Evolutionary conservation across 2,113 vertebrate species (phyloP).

Genomic region (Onychostoma macrolepis): DNA sequence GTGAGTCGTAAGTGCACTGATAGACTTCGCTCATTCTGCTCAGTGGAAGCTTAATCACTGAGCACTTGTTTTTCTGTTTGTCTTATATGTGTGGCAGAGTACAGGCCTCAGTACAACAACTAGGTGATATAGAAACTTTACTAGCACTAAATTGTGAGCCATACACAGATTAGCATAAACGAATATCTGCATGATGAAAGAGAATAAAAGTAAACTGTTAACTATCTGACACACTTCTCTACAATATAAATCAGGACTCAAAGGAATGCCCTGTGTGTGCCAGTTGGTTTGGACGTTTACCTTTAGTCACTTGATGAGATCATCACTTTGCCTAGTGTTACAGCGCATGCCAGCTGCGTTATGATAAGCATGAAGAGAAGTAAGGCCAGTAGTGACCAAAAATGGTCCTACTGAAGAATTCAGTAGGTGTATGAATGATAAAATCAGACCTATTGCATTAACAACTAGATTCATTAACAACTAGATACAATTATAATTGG

Average conservation of each 20-base stretch:
- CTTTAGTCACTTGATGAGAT: background rate
- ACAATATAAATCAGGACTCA: background rate
- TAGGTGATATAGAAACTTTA: background rate
- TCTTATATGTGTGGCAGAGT: background rate
- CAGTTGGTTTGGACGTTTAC: background rate
- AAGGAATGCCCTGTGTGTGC: background rate
- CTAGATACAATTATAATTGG: background rate
- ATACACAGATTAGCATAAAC: background rate
- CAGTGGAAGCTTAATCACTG: constrained; percentile 25
- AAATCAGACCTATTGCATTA: background rate
- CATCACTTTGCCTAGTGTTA: background rate
- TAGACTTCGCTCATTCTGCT: constrained; percentile 54
- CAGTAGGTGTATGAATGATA: background rate
- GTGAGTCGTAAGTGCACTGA: background rate
- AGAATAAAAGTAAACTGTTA: background rate
- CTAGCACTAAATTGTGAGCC: background rate
- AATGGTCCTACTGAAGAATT: background rate
- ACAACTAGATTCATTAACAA: background rate
- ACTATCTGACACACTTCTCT: background rate
- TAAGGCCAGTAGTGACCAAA: background rate
- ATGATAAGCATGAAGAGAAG: background rate
- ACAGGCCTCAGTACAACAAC: background rate
- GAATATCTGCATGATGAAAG: background rate
- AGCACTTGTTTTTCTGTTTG: background rate
- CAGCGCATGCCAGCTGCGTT: background rate